Conservation (phyloP, 1,140 invertebrate genomes). For the Zophobas morio region DNA sequence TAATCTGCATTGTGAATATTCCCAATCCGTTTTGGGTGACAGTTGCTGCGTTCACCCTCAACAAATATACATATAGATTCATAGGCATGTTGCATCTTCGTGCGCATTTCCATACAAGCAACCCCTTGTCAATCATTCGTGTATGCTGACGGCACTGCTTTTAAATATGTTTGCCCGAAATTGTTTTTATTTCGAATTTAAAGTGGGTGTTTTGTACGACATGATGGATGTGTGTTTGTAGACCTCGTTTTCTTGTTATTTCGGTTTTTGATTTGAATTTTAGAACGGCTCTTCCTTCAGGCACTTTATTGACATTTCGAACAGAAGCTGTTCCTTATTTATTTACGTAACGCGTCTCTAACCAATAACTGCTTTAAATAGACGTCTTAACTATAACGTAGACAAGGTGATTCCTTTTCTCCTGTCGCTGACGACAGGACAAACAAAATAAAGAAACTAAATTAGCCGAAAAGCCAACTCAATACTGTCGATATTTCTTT, state of each 20-base stretch:
- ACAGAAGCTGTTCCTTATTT: constrained; percentile 31
- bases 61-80: constrained; percentile 60
- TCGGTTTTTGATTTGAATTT: constrained; percentile 63
- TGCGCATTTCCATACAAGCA: constrained; percentile 57
- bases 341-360: constrained; percentile 29
- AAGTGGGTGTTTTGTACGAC: constrained; percentile 63
- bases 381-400: constrained; percentile 3
- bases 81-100: constrained; percentile 57
- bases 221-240: constrained; percentile 63
- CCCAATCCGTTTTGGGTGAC: constrained; percentile 59
- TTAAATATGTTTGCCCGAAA: constrained; percentile 66
- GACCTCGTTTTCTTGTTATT: constrained; percentile 63
- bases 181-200: constrained; percentile 66
- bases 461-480: constrained; percentile 18
- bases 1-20: constrained; percentile 61
- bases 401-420: constrained; percentile 3
- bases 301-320: constrained; percentile 40
- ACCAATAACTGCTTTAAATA: constrained; percentile 47
- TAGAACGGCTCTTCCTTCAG: constrained; percentile 53
- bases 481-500: constrained; percentile 27
- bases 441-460: constrained; percentile 14
- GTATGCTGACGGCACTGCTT: constrained; percentile 62
- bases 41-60: constrained; percentile 57
- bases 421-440: background rate
- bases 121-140: constrained; percentile 63